Evolutionary conservation across 2,888 invertebrate species (phyloP).

Genomic region (Hyles lineata): DNA sequence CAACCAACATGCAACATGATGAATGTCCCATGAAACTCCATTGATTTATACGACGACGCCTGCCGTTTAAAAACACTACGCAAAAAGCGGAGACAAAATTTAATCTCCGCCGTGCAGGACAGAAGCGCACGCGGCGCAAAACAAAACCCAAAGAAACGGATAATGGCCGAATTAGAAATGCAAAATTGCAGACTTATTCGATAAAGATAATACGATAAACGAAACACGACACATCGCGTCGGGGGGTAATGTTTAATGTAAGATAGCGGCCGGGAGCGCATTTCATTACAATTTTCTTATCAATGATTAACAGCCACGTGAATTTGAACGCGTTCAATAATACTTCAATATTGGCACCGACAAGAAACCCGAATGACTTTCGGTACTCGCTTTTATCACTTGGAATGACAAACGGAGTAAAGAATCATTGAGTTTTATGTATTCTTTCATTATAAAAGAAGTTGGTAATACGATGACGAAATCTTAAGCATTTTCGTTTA

Average conservation of each 20-base stretch:
- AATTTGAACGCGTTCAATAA: slow-evolving; percentile 22
- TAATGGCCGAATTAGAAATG: slow-evolving; percentile 67
- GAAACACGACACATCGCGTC: slow-evolving; percentile 68
- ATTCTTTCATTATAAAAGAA: background rate
- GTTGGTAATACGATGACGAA: background rate
- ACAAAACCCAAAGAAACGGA: slow-evolving; percentile 52
- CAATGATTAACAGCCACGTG: slow-evolving; percentile 41
- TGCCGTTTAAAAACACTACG: slow-evolving; percentile 47
- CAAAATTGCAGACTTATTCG: slow-evolving; percentile 58
- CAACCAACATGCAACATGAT: slow-evolving; percentile 67
- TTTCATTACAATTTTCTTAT: slow-evolving; percentile 67
- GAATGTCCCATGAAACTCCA: slow-evolving; percentile 64
- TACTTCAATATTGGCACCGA: slow-evolving; percentile 15
- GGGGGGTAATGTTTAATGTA: slow-evolving; percentile 80
- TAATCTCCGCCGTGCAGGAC: slow-evolving; percentile 52
- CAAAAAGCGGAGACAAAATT: slow-evolving; percentile 60
- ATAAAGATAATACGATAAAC: slow-evolving; percentile 75
- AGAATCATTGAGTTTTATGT: background rate
- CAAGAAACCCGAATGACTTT: slow-evolving; percentile 2
- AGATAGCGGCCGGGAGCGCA: slow-evolving; percentile 53
- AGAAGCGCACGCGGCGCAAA: slow-evolving; percentile 46
- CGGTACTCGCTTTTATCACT: slow-evolving; percentile 9
- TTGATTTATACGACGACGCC: slow-evolving; percentile 69
- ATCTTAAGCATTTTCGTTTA: too few species aligned
- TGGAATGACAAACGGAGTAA: background rate